Evolutionary conservation across 2,888 invertebrate genomes (phyloP).

Genomic region (Halictus ligatus): DNA sequence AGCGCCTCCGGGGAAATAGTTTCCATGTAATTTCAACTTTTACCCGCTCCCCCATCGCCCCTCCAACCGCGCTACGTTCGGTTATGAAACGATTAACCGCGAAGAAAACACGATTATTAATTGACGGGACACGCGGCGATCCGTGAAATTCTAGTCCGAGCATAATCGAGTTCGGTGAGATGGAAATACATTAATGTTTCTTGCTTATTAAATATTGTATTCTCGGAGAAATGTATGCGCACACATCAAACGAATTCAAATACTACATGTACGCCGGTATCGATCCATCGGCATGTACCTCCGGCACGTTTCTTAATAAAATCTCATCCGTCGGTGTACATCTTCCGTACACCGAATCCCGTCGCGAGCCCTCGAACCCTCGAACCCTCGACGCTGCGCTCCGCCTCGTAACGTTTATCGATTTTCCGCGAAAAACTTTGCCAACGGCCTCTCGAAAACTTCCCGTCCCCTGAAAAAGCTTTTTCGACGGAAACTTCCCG

Average conservation of each 20-base stretch:
- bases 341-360: background rate
- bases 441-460: background rate
- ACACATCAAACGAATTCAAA: background rate
- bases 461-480: conserved; percentile 17
- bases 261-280: background rate
- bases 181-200: background rate
- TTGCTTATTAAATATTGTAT: background rate
- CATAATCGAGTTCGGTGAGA: background rate
- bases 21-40: conserved; percentile 53
- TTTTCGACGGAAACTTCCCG: conserved; percentile 25
- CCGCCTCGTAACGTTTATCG: conserved; percentile 30
- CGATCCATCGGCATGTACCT: conserved; percentile 12
- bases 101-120: background rate
- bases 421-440: conserved; percentile 34
- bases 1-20: conserved; percentile 45
- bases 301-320: conserved; percentile 42
- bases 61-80: background rate
- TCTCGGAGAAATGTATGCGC: background rate
- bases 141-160: background rate
- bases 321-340: conserved; percentile 20
- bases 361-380: conserved; percentile 7
- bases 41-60: background rate
- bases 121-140: background rate
- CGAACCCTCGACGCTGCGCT: background rate
- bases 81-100: conserved; percentile 12